Evolutionary conservation across 1,140 invertebrate species (phyloP).

Genomic region (Lysiphlebus fabarum): DNA sequence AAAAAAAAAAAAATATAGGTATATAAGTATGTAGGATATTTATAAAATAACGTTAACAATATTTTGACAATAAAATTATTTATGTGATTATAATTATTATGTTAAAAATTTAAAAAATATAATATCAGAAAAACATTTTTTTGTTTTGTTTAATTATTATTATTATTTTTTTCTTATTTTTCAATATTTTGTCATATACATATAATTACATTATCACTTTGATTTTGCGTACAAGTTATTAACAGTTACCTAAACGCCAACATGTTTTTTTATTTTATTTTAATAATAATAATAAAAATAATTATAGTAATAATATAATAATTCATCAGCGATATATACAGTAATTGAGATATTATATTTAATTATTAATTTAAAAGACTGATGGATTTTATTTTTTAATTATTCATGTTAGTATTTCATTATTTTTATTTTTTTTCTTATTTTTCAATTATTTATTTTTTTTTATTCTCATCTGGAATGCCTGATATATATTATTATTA

Average conservation of each 20-base stretch:
- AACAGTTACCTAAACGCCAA: constrained; percentile 25
- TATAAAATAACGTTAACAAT: constrained; percentile 3
- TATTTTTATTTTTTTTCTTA: constrained; percentile 15
- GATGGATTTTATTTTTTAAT: no score
- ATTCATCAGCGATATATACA: constrained; percentile 50
- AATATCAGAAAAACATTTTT: neutral
- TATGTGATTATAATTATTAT: constrained; percentile 21
- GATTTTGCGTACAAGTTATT: constrained; percentile 27
- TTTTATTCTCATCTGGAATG: constrained; percentile 42
- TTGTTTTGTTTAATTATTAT: neutral
- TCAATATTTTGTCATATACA: constrained; percentile 22
- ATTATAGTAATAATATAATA: constrained; percentile 22
- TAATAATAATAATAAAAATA: constrained; percentile 30
- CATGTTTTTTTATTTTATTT: constrained; percentile 23
- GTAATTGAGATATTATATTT: constrained; percentile 39
- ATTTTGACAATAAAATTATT: constrained; percentile 19
- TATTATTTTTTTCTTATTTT: constrained; percentile 7
- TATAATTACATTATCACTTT: constrained; percentile 29
- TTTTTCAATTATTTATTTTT: constrained; percentile 6
- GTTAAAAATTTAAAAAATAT: constrained; percentile 13
- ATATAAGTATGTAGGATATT: no score
- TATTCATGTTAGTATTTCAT: neutral
- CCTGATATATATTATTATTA: constrained; percentile 39
- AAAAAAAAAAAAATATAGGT: neutral
- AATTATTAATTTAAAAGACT: neutral